Evolutionary conservation across 2,113 vertebrate species (phyloP).

Genomic region (Hyla sarda): DNA sequence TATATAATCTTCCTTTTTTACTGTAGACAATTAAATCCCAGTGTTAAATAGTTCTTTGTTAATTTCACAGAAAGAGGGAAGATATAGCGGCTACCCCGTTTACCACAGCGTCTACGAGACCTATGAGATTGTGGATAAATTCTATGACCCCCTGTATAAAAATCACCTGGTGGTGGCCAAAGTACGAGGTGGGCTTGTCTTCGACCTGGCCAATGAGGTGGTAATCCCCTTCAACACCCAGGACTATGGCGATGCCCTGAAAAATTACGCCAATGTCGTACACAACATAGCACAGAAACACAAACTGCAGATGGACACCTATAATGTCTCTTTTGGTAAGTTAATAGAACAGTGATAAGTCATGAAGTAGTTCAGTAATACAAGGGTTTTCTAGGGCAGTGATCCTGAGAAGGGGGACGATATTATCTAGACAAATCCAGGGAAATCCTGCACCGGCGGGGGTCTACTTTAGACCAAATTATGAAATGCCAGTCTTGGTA

Average conservation of each 20-base stretch:
- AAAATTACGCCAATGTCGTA: conserved; percentile 78
- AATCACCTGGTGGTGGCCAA: conserved; percentile 84
- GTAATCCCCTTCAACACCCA: conserved; percentile 85
- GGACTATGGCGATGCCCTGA: conserved; percentile 83
- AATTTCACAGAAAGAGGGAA: conserved; percentile 77
- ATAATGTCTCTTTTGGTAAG: conserved; percentile 86
- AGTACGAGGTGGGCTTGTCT: conserved; percentile 86
- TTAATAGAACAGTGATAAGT: background rate
- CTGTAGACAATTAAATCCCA: background rate
- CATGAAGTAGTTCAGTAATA: no score
- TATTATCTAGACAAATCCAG: no score
- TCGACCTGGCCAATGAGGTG: conserved; percentile 80
- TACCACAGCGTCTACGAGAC: conserved; percentile 96
- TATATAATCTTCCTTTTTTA: background rate
- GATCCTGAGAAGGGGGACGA: no score
- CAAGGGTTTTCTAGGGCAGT: no score
- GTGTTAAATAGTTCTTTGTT: conserved; percentile 3
- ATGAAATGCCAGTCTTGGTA: no score
- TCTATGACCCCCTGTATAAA: conserved; percentile 91
- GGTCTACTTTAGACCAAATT: no score
- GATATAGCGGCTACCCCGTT: conserved; percentile 88
- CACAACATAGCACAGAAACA: conserved; percentile 77
- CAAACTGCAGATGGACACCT: conserved; percentile 70
- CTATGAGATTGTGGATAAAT: conserved; percentile 88
- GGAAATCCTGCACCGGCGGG: no score